Evolutionary conservation across 2,888 invertebrate species (phyloP), one percentile per base, ranked within the genome.

Genomic region (Phortica okadai): DNA sequence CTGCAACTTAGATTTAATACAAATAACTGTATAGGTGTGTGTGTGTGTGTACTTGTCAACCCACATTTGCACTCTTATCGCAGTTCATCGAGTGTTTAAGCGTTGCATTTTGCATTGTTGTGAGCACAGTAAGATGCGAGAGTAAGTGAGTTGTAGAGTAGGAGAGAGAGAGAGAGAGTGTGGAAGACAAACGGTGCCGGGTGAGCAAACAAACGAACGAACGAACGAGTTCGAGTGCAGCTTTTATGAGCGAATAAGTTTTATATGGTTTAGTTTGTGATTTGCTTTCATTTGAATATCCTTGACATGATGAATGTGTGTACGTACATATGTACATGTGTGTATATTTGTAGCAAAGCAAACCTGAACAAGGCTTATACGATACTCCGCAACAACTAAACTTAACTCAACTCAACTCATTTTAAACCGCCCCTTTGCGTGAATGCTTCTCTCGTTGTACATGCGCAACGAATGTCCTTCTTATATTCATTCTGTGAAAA

Each of bases 401-500:
- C 21, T 21, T 21, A 21, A 33, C 8, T 62, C 45, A 69, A 33
- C 8, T 62, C 45, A 69, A 33, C 11, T 44, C 45, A 14, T 41
- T 11, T 33, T 76, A 82, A 64, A 75, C 76, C 76, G 59, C 56
- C 45, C 56, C 21, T 21, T 21, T 21, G 21, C 21, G 21, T 21
- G 21, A 21, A 21, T 74, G 66, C 33, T 44, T 78, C 77, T 59
- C 25, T 59, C 21, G 76, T 66, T 74, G 69, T 69, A 74, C 78
- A 81, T 69, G 73, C 72, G 67, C 85, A 87, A 83, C 86, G 85
- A 82, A 83, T 80, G 81, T 77, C 77, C 80, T 80, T 84, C 77
- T 82, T 75, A 80, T 76, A 16, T 69, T 88, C 85, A 86, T 88
- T 86, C 87, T 86, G 85, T 86, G 83, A 83, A 85, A 82, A n/a